Base-by-base conservation (phyloP, 1,140 invertebrate genomes). In the Leptonema lineaticorne region DNA sequence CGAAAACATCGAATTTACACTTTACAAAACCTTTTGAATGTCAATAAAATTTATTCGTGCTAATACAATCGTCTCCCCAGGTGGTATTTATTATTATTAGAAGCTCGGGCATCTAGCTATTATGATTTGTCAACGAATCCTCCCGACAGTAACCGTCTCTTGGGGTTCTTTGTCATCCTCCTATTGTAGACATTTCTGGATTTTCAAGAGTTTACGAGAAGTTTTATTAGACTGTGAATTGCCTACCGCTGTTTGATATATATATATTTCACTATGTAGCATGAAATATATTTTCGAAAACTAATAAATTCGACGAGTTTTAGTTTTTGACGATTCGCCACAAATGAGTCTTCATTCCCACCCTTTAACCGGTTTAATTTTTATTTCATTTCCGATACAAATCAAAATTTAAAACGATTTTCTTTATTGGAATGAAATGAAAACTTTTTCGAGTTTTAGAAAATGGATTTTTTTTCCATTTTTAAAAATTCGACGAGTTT, bases 71-170 rank as follows among this genome's bases (percentile, higher is more conserved):
- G 24, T 33, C 59, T 63, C 59, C 59, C 59, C 59, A 46, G 59
- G 59, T 63, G 59, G 59, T 37, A 46, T 63, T 63, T 46, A 63
- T 63, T 63, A 33, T 63, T 33, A 63, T 63, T 37, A 46, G 41
- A 46, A 63, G 59, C 30, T 27, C 9, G 59, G 59, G 26, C 59
- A 59, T 59, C 59, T 33, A 37, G 33, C 59, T 26, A 46, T 63
- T 63, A 46, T 63, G 59, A 63, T 63, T 63, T 63, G 59, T 63
- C 59, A 46, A 63, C 59, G 59, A 63, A 63, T 45, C 46, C 59
- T 41, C 59, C 30, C n/a, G 24, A 22, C 41, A 46, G 26, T 18
- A 33, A 11, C 33, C 59, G 59, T 63, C 59, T 37, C 59, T 41
- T 11, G 59, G 59, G 59, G 14, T 63, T 37, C 20, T 63, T 63